phyloP scores from a whole-genome alignment of 1,140 invertebrate genomes.

The Eulimnadia texana region DNA sequence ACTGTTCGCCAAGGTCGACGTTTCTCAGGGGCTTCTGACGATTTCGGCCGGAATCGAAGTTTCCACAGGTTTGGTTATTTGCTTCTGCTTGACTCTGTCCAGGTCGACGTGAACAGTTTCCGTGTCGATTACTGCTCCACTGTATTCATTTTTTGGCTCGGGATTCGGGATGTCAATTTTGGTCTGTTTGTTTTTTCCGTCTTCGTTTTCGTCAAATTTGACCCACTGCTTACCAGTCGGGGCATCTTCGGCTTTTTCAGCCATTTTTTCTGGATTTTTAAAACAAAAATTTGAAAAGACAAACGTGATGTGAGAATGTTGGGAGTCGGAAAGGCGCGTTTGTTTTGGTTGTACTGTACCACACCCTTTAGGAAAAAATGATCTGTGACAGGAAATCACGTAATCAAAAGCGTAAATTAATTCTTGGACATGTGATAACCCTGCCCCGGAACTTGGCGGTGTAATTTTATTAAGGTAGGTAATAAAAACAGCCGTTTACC shows the following conservation, averaged over 20 bases:
- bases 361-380: no score
- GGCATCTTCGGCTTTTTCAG: slow-evolving; percentile 1
- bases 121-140: slow-evolving; percentile 21
- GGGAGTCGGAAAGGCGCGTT: no score
- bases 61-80: not conserved
- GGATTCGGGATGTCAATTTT: not conserved
- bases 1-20: slow-evolving; percentile 23
- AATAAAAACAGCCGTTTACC: no score
- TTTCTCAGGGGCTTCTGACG: slow-evolving; percentile 15
- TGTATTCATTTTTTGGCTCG: slow-evolving; percentile 15
- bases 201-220: slow-evolving; percentile 25
- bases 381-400: no score
- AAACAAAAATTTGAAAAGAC: no score
- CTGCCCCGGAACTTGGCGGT: no score
- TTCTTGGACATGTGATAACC: no score
- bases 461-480: no score
- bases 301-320: no score
- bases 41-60: not conserved
- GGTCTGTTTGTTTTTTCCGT: slow-evolving; percentile 17
- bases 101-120: slow-evolving; percentile 18
- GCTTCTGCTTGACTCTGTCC: slow-evolving; percentile 14
- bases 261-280: no score
- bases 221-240: slow-evolving; percentile 26
- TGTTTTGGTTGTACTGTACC: no score
- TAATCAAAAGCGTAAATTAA: no score